These are phyloP conservation scores for Andrena chrysosceles DNA, from an alignment of 2,888 invertebrate genomes.

Conservation along the genomic window DNA sequence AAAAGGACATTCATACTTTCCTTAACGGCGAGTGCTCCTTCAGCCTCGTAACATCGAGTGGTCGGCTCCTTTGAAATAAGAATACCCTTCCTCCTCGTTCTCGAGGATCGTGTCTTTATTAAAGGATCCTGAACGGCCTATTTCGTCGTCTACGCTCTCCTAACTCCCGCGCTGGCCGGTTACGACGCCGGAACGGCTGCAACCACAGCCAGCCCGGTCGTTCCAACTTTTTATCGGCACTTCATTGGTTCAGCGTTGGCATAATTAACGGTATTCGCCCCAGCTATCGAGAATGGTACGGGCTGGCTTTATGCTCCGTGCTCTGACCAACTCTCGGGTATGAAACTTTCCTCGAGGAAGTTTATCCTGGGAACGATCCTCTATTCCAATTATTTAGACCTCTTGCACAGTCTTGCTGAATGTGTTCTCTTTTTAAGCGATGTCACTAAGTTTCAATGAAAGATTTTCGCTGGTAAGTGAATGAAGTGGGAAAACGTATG, in stretches of 20 bases:
- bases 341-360: conserved; percentile 59
- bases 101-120: conserved; percentile 65
- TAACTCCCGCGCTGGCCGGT: conserved; percentile 34
- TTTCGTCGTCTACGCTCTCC: conserved; percentile 50
- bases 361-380: conserved; percentile 40
- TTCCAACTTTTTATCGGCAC: conserved; percentile 73
- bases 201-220: conserved; percentile 51
- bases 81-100: conserved; percentile 46
- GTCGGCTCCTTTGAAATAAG: conserved; percentile 60
- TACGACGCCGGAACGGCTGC: conserved; percentile 54
- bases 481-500: no score
- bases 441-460: neutral
- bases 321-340: conserved; percentile 44
- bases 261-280: conserved; percentile 73
- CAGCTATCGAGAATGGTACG: conserved; percentile 51
- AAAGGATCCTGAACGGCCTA: conserved; percentile 59
- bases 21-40: conserved; percentile 50
- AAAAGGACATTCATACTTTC: conserved; percentile 46
- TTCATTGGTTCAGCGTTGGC: conserved; percentile 65
- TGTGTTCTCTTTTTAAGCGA: neutral
- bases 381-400: neutral
- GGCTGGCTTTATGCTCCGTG: conserved; percentile 48
- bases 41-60: conserved; percentile 54
- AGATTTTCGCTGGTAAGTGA: neutral
- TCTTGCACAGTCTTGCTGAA: conserved; percentile 6